Evolutionary conservation across 2,797 vertebrate species (phyloP), one percentile per base, ranked within the genome.

Genomic region (Octomys mimax): DNA sequence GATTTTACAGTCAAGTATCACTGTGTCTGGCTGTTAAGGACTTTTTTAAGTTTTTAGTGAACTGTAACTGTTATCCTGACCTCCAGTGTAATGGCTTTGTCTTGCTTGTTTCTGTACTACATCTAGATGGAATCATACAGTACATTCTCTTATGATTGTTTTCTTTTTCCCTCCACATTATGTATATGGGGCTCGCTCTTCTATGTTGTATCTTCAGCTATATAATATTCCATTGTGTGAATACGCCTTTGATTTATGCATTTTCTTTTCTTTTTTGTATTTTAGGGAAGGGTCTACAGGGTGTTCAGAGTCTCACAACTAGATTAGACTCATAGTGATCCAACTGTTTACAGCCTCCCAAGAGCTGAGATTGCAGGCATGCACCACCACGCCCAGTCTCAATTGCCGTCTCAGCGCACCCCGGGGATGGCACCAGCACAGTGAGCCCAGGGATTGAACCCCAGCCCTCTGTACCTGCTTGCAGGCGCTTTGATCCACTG

Each of bases 171-270:
- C 5, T 92, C 52, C 75, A 42, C 36, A 64, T 77, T 75, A 31
- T 49, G 39, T 59, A 12, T 36, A 33, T 86, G 75, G 79, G 70
- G 36, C 70, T 96, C 86, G 36, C 70, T 96, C 86, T 52, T 62
- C 46, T 4, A 0, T 54, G 31, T 75, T n/a, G 31, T 75, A 73
- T 6, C n/a, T 57, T 81, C 52, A 86, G 36, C 24, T 92, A 21
- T 91, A 49, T 24, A 68, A 28, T 89, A 71, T 64, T 92, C 66
- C 49, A 33, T 7, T 70, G 42, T 81, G 31, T 81, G 66, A 92
- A 54, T 54, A 28, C 5, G 89, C n/a, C 57, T 80, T 70, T 84
- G 52, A 81, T 89, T 86, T 70, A 42, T 81, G 61, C 68, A 46
- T 39, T 88, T 61, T 31, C 22, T 70, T 49, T 49, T 49, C 11